Percentiles rank a stretch among this genome's conserved stretches.
These are phyloP conservation scores for Cygnus olor DNA, from an alignment of 2,797 vertebrate genomes.

Conservation along the genomic window DNA sequence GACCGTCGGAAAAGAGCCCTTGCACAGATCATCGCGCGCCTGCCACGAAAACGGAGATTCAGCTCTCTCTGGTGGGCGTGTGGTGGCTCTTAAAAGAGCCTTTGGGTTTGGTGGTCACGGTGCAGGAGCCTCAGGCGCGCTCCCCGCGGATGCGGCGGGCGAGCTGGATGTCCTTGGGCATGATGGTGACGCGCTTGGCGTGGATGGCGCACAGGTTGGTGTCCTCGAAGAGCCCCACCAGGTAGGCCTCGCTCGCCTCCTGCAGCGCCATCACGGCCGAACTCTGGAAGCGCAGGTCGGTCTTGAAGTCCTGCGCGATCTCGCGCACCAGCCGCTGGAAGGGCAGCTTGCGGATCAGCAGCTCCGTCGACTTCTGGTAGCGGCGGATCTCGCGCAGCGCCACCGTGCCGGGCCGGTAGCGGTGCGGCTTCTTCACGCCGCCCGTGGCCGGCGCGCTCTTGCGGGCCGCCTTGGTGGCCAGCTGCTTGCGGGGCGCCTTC, in stretches of 20 bases:
- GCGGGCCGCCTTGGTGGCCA: conserved; percentile 80
- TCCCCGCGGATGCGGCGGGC: conserved; percentile 78
- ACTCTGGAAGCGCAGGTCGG: conserved; percentile 82
- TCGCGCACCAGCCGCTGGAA: conserved; percentile 83
- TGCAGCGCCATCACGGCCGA: conserved; percentile 83
- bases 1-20: too few species aligned
- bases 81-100: conserved; percentile 81
- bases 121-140: not conserved
- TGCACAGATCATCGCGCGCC: conserved; percentile 55
- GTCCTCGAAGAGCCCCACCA: conserved; percentile 89
- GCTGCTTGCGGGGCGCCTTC: conserved; percentile 19
- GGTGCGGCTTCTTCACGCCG: conserved; percentile 91
- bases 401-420: conserved; percentile 84
- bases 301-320: conserved; percentile 84
- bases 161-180: conserved; percentile 95
- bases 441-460: conserved; percentile 92
- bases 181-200: conserved; percentile 92
- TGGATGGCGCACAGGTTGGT: conserved; percentile 92
- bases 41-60: conserved; percentile 88
- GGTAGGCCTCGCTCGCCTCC: conserved; percentile 90
- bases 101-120: conserved; percentile 29
- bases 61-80: not conserved
- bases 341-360: conserved; percentile 77
- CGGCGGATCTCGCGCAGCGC: conserved; percentile 82
- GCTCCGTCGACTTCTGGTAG: conserved; percentile 84